These are phyloP conservation scores for Hemibagrus guttatus DNA, from an alignment of 2,797 vertebrate species.

Conservation along the genomic window DNA sequence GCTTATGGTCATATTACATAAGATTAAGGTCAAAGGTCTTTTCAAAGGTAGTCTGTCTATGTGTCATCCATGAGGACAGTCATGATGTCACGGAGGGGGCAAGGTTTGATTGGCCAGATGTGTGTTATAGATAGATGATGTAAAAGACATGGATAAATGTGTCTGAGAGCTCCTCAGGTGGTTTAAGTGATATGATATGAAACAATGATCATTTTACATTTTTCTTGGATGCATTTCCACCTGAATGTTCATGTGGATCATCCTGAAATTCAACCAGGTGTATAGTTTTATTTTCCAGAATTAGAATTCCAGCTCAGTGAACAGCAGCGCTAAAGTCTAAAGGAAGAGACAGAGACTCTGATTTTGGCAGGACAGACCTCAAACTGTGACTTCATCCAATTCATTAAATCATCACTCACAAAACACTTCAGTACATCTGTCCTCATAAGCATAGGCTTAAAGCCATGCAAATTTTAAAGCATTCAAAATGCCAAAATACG, in stretches of 20 bases:
- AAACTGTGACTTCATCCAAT: conserved; percentile 42
- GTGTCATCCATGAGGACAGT: conserved; percentile 13
- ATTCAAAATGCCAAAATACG: conserved; percentile 11
- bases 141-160: conserved; percentile 3
- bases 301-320: background rate
- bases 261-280: conserved; percentile 19
- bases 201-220: background rate
- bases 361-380: conserved; percentile 48
- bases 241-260: background rate
- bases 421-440: conserved; percentile 18
- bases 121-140: conserved; percentile 6
- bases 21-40: background rate
- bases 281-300: background rate
- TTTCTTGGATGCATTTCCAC: conserved; percentile 1
- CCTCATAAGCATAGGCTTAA: conserved; percentile 50
- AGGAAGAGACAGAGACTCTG: background rate
- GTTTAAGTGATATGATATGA: background rate
- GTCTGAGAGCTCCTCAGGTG: background rate
- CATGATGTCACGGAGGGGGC: background rate
- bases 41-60: background rate
- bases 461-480: background rate
- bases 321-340: background rate
- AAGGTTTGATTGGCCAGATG: background rate
- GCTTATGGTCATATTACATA: conserved; percentile 8
- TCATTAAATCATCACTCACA: conserved; percentile 45